phyloP scores from a whole-genome alignment of 2,797 vertebrate genomes.

The Sphaeramia orbicularis region DNA sequence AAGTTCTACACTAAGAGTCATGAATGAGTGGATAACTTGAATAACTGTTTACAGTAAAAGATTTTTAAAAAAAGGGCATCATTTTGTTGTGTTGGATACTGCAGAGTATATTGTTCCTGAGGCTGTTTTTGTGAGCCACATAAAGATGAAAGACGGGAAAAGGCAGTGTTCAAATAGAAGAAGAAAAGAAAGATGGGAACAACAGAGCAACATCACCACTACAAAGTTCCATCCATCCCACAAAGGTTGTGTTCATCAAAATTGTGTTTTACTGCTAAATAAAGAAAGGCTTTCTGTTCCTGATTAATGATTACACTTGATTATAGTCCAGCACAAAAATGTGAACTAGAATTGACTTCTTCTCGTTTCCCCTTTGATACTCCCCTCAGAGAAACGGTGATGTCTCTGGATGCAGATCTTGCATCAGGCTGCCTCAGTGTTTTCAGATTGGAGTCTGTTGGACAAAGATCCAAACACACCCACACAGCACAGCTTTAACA shows the following conservation, averaged over 20 bases:
- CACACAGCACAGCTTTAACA: slow-evolving; percentile 27
- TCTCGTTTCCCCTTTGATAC: slow-evolving; percentile 32
- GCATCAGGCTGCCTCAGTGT: slow-evolving; percentile 41
- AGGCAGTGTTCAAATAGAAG: neutral
- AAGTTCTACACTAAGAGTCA: slow-evolving; percentile 2
- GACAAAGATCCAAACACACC: slow-evolving; percentile 31
- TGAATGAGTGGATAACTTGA: slow-evolving; percentile 29
- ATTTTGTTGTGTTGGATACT: slow-evolving; percentile 56
- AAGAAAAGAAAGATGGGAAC: neutral
- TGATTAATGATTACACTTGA: slow-evolving; percentile 22
- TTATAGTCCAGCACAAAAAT: slow-evolving; percentile 30
- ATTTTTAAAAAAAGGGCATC: slow-evolving; percentile 36
- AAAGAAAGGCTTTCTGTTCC: neutral
- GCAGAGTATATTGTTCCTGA: slow-evolving; percentile 32
- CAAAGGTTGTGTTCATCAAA: neutral
- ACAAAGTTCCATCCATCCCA: slow-evolving; percentile 3
- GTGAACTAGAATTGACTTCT: slow-evolving; percentile 39
- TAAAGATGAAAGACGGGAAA: slow-evolving; percentile 1
- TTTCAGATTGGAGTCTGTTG: slow-evolving; percentile 50
- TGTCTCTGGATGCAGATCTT: slow-evolving; percentile 47
- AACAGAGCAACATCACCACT: neutral
- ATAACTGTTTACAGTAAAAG: slow-evolving; percentile 34
- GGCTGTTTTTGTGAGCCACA: slow-evolving; percentile 26
- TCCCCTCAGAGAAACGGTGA: slow-evolving; percentile 43
- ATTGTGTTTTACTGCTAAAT: slow-evolving; percentile 7